These are phyloP conservation scores for Rutilus rutilus DNA, from an alignment of 2,113 vertebrate species.

Conservation along the genomic window DNA sequence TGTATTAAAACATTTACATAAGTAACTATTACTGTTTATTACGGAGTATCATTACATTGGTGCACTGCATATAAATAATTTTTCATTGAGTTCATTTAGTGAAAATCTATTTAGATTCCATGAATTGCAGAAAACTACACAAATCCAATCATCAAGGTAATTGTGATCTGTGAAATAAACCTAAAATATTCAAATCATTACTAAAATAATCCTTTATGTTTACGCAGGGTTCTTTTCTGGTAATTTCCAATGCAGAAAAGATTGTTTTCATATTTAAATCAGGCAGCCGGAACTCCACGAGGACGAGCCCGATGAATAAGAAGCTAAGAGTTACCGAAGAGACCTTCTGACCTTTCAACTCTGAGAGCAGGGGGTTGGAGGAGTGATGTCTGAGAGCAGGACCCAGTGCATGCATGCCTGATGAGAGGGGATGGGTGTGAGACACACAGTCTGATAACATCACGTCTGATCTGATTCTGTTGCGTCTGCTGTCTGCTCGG, in stretches of 20 bases:
- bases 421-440: slow-evolving; percentile 55
- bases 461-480: slow-evolving; percentile 47
- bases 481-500: slow-evolving; percentile 51
- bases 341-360: slow-evolving; percentile 47
- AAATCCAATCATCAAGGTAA: background rate
- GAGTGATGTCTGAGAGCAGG: slow-evolving; percentile 51
- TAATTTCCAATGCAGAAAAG: slow-evolving; percentile 3
- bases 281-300: slow-evolving; percentile 22
- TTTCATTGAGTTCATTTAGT: background rate
- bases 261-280: slow-evolving; percentile 45
- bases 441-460: slow-evolving; percentile 53
- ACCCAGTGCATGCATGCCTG: slow-evolving; percentile 50
- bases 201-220: background rate
- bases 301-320: slow-evolving; percentile 31
- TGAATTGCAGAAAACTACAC: background rate
- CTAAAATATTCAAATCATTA: background rate
- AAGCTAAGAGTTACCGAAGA: slow-evolving; percentile 18
- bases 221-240: background rate
- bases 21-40: background rate
- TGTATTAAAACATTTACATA: background rate
- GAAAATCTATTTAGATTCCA: background rate
- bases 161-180: background rate
- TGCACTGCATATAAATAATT: background rate
- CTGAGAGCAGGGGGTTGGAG: slow-evolving; percentile 33
- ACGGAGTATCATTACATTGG: background rate